Evolutionary conservation across 2,113 vertebrate genomes (phyloP).

Genomic region (Isichthys henryi): DNA sequence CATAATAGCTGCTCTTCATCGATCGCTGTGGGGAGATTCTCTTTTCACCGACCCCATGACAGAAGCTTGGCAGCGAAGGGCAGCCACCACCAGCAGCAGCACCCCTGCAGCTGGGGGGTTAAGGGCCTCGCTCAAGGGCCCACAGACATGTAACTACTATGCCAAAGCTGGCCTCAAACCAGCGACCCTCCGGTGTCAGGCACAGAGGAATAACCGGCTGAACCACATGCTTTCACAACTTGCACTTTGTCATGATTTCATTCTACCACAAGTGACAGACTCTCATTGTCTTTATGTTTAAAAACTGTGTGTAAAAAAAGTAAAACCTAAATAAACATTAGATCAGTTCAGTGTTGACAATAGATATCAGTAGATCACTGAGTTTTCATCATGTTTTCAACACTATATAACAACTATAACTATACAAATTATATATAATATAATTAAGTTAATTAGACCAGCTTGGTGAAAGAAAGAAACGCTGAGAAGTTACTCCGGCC

Average conservation of each 20-base stretch:
- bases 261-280: background rate
- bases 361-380: background rate
- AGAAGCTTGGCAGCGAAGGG: too few species aligned
- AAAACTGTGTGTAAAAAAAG: background rate
- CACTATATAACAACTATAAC: background rate
- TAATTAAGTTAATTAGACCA: background rate
- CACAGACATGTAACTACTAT: background rate
- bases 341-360: background rate
- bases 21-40: background rate
- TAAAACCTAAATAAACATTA: background rate
- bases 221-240: background rate
- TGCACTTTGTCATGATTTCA: background rate
- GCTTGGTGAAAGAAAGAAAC: background rate
- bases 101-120: background rate
- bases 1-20: background rate
- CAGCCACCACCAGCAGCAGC: too few species aligned
- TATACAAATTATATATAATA: background rate
- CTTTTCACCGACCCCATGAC: background rate
- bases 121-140: background rate
- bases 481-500: background rate
- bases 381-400: background rate
- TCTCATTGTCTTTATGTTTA: background rate
- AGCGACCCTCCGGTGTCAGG: background rate
- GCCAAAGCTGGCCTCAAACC: background rate
- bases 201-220: background rate